Evolutionary conservation across 2,888 invertebrate genomes (phyloP).

Genomic region (Pristionchus maxplancki): DNA sequence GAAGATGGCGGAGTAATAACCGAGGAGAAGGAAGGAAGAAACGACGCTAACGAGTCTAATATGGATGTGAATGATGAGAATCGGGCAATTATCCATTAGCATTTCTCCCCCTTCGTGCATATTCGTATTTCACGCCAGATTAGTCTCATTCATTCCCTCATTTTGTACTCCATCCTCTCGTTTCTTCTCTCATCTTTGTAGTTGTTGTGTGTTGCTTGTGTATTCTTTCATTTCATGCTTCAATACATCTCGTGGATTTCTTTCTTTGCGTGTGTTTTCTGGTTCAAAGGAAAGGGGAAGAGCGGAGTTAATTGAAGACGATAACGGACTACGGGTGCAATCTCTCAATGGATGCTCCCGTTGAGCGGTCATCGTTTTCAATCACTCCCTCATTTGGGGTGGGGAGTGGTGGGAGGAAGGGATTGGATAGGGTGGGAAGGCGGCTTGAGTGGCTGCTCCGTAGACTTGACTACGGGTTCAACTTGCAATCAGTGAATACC

Average conservation of each 20-base stretch:
- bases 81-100: not conserved
- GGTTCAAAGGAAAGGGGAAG: not conserved
- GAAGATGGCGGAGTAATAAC: not conserved
- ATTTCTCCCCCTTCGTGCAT: not conserved
- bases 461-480: slow-evolving; percentile 53
- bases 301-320: slow-evolving; percentile 37
- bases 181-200: slow-evolving; percentile 14
- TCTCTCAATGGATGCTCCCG: slow-evolving; percentile 23
- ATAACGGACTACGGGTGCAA: slow-evolving; percentile 53
- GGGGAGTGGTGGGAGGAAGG: not conserved
- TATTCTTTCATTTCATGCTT: slow-evolving; percentile 25
- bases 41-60: not conserved
- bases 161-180: not conserved
- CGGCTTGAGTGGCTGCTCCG: slow-evolving; percentile 37
- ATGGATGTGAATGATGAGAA: not conserved
- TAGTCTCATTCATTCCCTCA: not conserved
- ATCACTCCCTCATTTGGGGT: not conserved
- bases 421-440: not conserved
- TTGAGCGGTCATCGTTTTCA: slow-evolving; percentile 35
- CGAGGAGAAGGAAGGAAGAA: not conserved
- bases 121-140: slow-evolving; percentile 2
- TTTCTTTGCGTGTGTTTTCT: not conserved
- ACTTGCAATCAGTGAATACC: slow-evolving; percentile 19
- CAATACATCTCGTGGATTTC: slow-evolving; percentile 21
- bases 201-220: not conserved